Evolutionary conservation across 2,888 invertebrate species (phyloP).

Genomic region (Pogonocherus hispidulus): DNA sequence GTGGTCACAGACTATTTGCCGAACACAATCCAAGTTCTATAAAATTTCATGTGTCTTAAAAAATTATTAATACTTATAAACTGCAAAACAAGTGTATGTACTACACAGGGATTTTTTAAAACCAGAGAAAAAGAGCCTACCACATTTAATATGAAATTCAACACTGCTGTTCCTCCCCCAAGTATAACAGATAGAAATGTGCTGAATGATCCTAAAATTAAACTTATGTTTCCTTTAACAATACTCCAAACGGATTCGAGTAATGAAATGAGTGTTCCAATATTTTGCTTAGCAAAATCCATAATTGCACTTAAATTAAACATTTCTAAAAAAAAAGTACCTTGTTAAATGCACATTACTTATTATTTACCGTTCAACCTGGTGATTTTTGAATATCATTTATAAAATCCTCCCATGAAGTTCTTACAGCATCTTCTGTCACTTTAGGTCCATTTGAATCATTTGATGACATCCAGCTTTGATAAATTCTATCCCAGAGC

Average conservation of each 20-base stretch:
- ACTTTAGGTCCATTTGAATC: constrained; percentile 79
- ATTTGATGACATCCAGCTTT: constrained; percentile 88
- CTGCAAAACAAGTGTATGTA: too few relatives aligned
- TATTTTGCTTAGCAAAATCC: constrained; percentile 89
- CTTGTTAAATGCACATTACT: not conserved
- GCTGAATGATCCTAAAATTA: constrained; percentile 87
- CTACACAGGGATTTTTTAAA: too few relatives aligned
- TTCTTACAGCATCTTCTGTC: constrained; percentile 79
- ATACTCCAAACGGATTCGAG: constrained; percentile 91
- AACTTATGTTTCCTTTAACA: constrained; percentile 91
- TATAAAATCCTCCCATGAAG: constrained; percentile 80
- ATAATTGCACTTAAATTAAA: constrained; percentile 82
- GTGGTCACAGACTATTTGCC: too few relatives aligned
- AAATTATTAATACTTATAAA: too few relatives aligned
- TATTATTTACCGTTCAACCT: constrained; percentile 69
- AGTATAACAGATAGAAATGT: constrained; percentile 90
- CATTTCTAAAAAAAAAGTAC: constrained; percentile 70
- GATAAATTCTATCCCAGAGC: constrained; percentile 94
- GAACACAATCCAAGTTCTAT: too few relatives aligned
- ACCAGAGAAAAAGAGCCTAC: too few relatives aligned
- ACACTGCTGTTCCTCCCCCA: constrained; percentile 90
- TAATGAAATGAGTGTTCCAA: constrained; percentile 89
- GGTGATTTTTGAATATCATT: constrained; percentile 82
- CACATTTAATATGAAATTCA: constrained; percentile 88
- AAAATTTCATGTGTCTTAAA: too few relatives aligned